A percentile compares a stretch with the other conserved stretches of the same genome.
Conservation (phyloP, 2,888 invertebrate genomes). For the Seira ritae region DNA sequence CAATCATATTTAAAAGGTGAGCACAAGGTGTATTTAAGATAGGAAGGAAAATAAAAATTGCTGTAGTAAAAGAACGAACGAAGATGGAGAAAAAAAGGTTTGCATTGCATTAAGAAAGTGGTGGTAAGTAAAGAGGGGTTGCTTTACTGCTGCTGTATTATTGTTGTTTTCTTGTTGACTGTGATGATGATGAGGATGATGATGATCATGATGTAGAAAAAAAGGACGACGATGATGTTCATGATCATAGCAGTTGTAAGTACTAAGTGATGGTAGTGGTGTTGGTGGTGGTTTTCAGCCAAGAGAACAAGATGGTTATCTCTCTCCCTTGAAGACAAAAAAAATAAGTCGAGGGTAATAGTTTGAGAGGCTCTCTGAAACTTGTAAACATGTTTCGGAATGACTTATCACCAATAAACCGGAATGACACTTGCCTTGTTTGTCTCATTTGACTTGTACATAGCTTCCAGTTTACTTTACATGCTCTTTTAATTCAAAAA, state of each 20-base stretch:
- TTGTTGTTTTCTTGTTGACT: constrained; percentile 26
- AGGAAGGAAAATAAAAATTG: constrained; percentile 29
- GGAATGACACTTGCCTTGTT: constrained; percentile 67
- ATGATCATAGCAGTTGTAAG: constrained; percentile 40
- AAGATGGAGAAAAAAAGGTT: not conserved
- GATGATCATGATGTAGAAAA: constrained; percentile 26
- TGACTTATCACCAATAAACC: constrained; percentile 67
- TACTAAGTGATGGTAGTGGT: constrained; percentile 59
- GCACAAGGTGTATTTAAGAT: constrained; percentile 12
- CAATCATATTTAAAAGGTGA: constrained; percentile 45
- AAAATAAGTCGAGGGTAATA: constrained; percentile 60
- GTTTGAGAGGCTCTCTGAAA: constrained; percentile 60
- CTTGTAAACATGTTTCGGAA: constrained; percentile 67
- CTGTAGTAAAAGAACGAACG: not conserved
- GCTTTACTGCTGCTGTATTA: constrained; percentile 17
- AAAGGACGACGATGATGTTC: constrained; percentile 9
- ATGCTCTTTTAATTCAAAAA: constrained; percentile 65
- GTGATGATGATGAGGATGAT: constrained; percentile 29
- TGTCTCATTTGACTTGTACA: constrained; percentile 67
- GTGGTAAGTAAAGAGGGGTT: constrained; percentile 14
- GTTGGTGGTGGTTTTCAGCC: constrained; percentile 57
- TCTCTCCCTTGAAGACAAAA: constrained; percentile 41
- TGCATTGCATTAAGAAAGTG: not conserved
- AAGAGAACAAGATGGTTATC: constrained; percentile 66
- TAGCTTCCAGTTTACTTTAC: constrained; percentile 67